Conservation (phyloP, 2,888 invertebrate genomes). For the Andrena chrysosceles region DNA sequence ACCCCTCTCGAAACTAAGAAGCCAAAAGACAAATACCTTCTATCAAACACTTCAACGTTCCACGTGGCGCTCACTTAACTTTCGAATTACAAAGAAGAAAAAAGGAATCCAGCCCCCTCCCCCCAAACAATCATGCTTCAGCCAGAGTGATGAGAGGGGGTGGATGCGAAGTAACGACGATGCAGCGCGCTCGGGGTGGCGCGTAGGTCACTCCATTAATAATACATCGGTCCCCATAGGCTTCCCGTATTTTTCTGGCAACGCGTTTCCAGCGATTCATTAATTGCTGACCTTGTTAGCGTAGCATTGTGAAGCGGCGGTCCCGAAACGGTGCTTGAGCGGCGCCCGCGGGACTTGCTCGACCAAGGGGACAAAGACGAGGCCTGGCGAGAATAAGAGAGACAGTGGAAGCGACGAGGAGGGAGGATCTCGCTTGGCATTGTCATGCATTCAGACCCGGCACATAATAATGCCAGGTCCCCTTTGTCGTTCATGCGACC, state of each 20-base stretch:
- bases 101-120: not conserved
- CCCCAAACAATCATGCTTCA: not conserved
- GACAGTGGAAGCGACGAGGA: constrained; percentile 48
- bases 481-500: constrained; percentile 77
- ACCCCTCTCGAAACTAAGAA: not conserved
- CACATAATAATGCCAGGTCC: constrained; percentile 76
- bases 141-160: not conserved
- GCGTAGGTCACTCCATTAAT: constrained; percentile 56
- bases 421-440: constrained; percentile 71
- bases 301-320: constrained; percentile 76
- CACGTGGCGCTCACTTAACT: not conserved
- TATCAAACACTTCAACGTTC: no score
- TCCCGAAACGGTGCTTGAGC: constrained; percentile 75
- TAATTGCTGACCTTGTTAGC: constrained; percentile 81
- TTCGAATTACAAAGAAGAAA: not conserved
- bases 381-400: constrained; percentile 47
- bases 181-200: constrained; percentile 23
- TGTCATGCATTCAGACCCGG: constrained; percentile 76
- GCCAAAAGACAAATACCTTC: not conserved
- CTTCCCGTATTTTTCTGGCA: constrained; percentile 71
- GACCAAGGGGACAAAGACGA: constrained; percentile 58
- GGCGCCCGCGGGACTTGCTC: constrained; percentile 69
- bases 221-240: constrained; percentile 68
- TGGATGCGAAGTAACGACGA: not conserved
- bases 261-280: constrained; percentile 75